A percentile compares a stretch with the other conserved stretches of the same genome.
Conservation (phyloP, 2,888 invertebrate genomes). For the Onthophagus sagittarius region DNA sequence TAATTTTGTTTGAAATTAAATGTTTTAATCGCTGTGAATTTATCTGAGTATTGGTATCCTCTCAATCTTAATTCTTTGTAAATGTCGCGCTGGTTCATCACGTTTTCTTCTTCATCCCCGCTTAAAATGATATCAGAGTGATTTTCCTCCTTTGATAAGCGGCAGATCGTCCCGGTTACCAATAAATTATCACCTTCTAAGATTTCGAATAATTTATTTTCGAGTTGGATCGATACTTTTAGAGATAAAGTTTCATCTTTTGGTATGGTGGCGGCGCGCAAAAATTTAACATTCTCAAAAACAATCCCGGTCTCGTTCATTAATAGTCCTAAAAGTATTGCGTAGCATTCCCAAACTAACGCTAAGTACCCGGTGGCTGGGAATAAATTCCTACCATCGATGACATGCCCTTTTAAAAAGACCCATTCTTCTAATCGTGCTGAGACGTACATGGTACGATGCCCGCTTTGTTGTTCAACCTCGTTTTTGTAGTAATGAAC, state of each 20-base stretch:
- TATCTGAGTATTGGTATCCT: conserved; percentile 54
- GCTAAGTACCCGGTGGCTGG: conserved; percentile 61
- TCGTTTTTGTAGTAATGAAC: conserved; percentile 66
- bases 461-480: conserved; percentile 65
- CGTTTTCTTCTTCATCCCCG: conserved; percentile 49
- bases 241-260: conserved; percentile 40
- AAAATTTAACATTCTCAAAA: conserved; percentile 59
- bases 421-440: conserved; percentile 64
- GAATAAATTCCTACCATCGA: conserved; percentile 59
- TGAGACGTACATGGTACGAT: conserved; percentile 58
- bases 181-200: conserved; percentile 64
- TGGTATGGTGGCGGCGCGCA: conserved; percentile 55
- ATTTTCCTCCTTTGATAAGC: conserved; percentile 37
- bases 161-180: conserved; percentile 62
- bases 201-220: conserved; percentile 39
- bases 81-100: too few species aligned
- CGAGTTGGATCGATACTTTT: conserved; percentile 32
- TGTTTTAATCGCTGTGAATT: conserved; percentile 31
- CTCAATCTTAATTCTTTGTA: conserved; percentile 65
- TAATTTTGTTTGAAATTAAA: conserved; percentile 40
- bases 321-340: conserved; percentile 43
- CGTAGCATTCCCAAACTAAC: conserved; percentile 55
- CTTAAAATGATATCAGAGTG: neutral
- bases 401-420: conserved; percentile 74
- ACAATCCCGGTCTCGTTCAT: conserved; percentile 51